These are phyloP conservation scores for Parazoanthus swiftii DNA, from an alignment of 92 coral and sea anemone genomes.

Conservation along the genomic window DNA sequence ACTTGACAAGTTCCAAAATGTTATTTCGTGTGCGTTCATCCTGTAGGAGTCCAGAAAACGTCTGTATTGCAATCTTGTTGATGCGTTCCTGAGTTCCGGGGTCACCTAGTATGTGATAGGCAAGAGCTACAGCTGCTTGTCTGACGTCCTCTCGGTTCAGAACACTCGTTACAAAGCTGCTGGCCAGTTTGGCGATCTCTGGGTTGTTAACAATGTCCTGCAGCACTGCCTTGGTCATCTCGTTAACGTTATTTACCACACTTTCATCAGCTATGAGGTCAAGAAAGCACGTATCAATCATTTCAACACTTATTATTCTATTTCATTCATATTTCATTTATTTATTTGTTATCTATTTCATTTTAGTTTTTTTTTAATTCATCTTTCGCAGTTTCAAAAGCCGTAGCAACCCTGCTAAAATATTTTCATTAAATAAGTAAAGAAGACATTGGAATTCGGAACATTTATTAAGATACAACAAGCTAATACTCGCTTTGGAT, in stretches of 20 bases:
- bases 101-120: constrained; percentile 70
- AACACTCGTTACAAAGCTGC: constrained; percentile 85
- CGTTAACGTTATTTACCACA: constrained; percentile 88
- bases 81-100: constrained; percentile 75
- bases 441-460: too few relatives aligned
- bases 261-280: constrained; percentile 82
- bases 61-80: constrained; percentile 69
- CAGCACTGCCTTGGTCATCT: constrained; percentile 85
- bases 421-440: too few relatives aligned
- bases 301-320: not conserved
- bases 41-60: constrained; percentile 58
- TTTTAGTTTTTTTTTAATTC: too few relatives aligned
- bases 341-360: too few relatives aligned
- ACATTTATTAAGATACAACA: too few relatives aligned
- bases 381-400: too few relatives aligned
- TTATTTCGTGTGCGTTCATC: constrained; percentile 57
- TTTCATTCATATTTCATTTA: not conserved
- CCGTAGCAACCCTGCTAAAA: too few relatives aligned
- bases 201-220: constrained; percentile 82
- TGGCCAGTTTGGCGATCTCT: constrained; percentile 79
- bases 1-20: constrained; percentile 68
- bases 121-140: constrained; percentile 67
- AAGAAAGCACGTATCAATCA: not conserved
- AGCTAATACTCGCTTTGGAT: too few relatives aligned
- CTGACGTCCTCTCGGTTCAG: constrained; percentile 80